Evolutionary conservation across 1,140 invertebrate genomes (phyloP).

Genomic region (Adelges cooleyi): DNA sequence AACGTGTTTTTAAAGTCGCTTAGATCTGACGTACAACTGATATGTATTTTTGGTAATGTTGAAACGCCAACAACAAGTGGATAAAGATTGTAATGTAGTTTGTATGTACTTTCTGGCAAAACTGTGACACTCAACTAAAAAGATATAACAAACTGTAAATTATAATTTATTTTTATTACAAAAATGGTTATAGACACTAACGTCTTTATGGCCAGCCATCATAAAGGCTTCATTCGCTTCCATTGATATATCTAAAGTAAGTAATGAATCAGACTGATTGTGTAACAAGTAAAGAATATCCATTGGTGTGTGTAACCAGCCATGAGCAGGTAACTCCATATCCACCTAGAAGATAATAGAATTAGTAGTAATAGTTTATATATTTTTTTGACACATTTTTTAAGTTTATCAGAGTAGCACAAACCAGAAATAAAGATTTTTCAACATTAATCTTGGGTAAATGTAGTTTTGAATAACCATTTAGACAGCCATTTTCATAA

Average conservation of each 20-base stretch:
- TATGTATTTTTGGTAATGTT: constrained; percentile 50
- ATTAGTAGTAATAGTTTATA: not conserved
- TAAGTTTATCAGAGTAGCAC: not conserved
- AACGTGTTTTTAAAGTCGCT: constrained; percentile 41
- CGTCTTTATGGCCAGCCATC: constrained; percentile 81
- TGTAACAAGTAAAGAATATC: constrained; percentile 56
- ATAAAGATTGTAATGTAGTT: constrained; percentile 58
- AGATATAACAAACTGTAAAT: too few species aligned
- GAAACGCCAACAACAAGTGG: constrained; percentile 59
- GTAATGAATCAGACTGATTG: constrained; percentile 57
- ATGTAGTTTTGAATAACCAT: constrained; percentile 43
- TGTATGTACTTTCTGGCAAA: constrained; percentile 48
- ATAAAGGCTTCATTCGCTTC: constrained; percentile 77
- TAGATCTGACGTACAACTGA: constrained; percentile 43
- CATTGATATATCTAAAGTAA: constrained; percentile 61
- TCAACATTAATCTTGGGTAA: constrained; percentile 49
- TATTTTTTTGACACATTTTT: not conserved
- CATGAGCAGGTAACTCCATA: constrained; percentile 58
- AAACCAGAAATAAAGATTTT: constrained; percentile 37
- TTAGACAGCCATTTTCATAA: constrained; percentile 33
- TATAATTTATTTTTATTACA: too few species aligned
- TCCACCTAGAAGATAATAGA: constrained; percentile 52
- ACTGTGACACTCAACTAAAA: constrained; percentile 52
- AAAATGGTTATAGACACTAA: constrained; percentile 36
- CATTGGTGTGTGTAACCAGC: constrained; percentile 57